Conservation (phyloP, 1,140 invertebrate species). For the Polypedilum vanderplanki region DNA sequence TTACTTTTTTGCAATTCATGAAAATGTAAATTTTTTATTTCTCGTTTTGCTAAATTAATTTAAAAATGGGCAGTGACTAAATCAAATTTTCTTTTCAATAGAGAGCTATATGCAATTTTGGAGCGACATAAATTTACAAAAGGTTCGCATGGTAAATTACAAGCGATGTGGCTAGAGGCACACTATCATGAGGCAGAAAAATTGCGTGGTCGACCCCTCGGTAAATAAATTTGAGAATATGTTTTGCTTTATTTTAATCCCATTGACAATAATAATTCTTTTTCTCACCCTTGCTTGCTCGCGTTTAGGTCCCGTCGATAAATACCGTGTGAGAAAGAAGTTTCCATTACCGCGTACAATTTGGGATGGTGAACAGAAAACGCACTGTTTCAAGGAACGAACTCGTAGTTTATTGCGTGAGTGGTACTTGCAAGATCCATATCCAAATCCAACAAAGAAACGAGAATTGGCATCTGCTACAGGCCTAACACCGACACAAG, state of each 20-base stretch:
- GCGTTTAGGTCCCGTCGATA: constrained; percentile 84
- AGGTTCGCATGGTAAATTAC: constrained; percentile 92
- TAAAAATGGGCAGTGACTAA: neutral
- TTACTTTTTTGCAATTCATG: too few relatives aligned
- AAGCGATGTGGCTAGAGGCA: constrained; percentile 95
- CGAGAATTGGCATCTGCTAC: constrained; percentile 94
- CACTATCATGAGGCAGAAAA: constrained; percentile 98
- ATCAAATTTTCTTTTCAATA: constrained; percentile 44
- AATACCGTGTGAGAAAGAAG: constrained; percentile 99
- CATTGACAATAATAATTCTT: neutral
- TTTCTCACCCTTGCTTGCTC: neutral
- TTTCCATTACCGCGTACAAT: constrained; percentile 96
- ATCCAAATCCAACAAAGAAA: constrained; percentile 99
- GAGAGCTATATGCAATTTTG: constrained; percentile 90
- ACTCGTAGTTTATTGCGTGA: constrained; percentile 90
- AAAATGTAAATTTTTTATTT: too few relatives aligned
- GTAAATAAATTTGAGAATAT: constrained; percentile 32
- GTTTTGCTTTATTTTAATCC: neutral
- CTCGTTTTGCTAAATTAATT: neutral
- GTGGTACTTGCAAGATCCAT: constrained; percentile 99
- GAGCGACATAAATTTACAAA: constrained; percentile 96
- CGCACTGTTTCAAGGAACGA: constrained; percentile 99
- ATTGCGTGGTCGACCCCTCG: constrained; percentile 85
- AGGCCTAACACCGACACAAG: constrained; percentile 96
- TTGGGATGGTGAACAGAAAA: constrained; percentile 99